These are phyloP conservation scores for Callipepla squamata DNA, from an alignment of 2,113 vertebrate species.

Conservation along the genomic window DNA sequence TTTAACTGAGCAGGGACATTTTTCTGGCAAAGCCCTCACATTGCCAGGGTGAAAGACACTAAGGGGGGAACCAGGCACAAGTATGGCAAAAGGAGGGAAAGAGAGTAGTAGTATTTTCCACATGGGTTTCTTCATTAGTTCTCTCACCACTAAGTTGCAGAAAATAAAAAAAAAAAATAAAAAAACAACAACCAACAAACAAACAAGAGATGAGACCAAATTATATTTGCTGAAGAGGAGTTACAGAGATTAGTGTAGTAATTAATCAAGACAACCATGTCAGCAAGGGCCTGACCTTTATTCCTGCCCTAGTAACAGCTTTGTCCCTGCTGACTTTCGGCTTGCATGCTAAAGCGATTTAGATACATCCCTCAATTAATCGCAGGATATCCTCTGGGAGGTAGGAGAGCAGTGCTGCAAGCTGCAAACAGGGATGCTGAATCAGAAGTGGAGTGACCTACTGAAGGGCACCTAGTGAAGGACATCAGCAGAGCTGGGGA, in stretches of 20 bases:
- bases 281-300: conserved; percentile 59
- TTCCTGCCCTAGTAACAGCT: conserved; percentile 33
- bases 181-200: not conserved
- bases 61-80: not conserved
- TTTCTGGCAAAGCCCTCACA: not conserved
- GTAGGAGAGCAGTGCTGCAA: not conserved
- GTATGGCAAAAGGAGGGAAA: accelerated
- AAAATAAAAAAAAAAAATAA: conserved; percentile 30
- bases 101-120: not conserved
- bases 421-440: conserved; percentile 1
- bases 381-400: not conserved
- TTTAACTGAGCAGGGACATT: not conserved
- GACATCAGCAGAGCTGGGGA: not conserved
- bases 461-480: not conserved
- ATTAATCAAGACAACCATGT: conserved; percentile 41
- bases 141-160: not conserved
- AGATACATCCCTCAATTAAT: conserved; percentile 53
- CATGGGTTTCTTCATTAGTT: not conserved
- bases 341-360: conserved; percentile 34
- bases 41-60: not conserved
- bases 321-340: not conserved
- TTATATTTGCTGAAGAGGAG: conserved; percentile 54
- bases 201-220: not conserved
- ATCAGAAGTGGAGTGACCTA: not conserved
- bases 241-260: conserved; percentile 54